Percentiles rank a stretch among this genome's conserved stretches.
phyloP scores from a whole-genome alignment of 2,797 vertebrate species.

The Petrocephalus sullivani region DNA sequence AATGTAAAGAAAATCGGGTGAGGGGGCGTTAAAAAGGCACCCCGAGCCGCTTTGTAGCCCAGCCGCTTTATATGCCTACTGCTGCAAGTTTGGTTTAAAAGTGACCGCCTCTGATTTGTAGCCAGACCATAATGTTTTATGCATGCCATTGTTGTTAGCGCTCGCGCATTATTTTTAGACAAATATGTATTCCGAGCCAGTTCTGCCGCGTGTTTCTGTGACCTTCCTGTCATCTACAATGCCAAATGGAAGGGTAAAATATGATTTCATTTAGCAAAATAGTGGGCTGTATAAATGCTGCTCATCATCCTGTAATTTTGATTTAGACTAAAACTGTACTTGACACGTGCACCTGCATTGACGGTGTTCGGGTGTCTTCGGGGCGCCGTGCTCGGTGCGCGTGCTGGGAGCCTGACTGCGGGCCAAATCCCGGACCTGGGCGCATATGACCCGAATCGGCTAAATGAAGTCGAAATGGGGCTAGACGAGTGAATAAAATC shows the following conservation, averaged over 20 bases:
- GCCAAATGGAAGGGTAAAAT: neutral
- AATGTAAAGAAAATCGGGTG: constrained; percentile 23
- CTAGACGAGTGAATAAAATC: neutral
- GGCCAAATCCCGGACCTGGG: neutral
- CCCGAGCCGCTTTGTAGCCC: neutral
- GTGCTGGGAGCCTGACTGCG: neutral
- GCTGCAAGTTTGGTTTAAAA: neutral
- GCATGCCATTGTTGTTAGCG: neutral
- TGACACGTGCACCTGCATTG: neutral
- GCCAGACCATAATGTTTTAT: neutral
- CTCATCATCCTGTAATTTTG: neutral
- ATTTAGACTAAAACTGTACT: neutral
- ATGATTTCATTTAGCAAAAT: neutral
- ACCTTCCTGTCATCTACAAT: neutral
- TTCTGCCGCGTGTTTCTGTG: neutral
- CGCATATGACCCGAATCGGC: neutral
- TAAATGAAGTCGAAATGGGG: neutral
- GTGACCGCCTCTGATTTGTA: neutral
- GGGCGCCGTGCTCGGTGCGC: neutral
- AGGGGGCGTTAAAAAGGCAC: constrained; percentile 37
- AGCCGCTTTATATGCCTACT: neutral
- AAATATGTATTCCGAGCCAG: neutral
- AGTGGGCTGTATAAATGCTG: neutral
- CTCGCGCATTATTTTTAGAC: neutral
- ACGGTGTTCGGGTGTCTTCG: neutral